Conservation (phyloP, 2,888 invertebrate species). For the Camponotus fellah region DNA sequence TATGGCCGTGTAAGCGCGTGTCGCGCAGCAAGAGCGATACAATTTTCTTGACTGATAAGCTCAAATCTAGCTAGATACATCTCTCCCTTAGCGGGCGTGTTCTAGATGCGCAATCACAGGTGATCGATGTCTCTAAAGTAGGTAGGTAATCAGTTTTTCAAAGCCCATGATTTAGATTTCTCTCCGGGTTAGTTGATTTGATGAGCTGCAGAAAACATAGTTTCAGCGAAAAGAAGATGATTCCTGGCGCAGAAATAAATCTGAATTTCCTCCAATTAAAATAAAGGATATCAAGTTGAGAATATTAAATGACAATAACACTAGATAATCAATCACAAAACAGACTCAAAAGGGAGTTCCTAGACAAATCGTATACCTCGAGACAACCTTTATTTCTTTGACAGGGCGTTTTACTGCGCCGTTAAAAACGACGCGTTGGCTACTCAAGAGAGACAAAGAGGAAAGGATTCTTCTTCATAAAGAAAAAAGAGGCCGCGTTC, state of each 20-base stretch:
- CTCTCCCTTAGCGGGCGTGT: neutral
- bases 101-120: neutral
- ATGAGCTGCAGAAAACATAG: neutral
- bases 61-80: slow-evolving; percentile 39
- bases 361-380: slow-evolving; percentile 47
- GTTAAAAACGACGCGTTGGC: slow-evolving; percentile 67
- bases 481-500: slow-evolving; percentile 68
- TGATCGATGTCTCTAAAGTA: slow-evolving; percentile 13
- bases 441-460: slow-evolving; percentile 49
- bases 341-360: neutral
- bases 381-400: slow-evolving; percentile 67
- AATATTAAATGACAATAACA: neutral
- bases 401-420: slow-evolving; percentile 69
- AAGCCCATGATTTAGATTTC: neutral
- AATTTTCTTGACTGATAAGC: slow-evolving; percentile 16
- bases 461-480: slow-evolving; percentile 63
- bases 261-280: neutral
- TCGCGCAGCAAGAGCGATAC: slow-evolving; percentile 6
- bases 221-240: neutral
- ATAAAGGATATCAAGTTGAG: neutral
- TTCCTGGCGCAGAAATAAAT: neutral
- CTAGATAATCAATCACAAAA: slow-evolving; percentile 10
- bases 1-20: slow-evolving; percentile 24
- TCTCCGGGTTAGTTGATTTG: neutral
- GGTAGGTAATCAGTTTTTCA: neutral